These are phyloP conservation scores for Leptodactylus fallax DNA, from an alignment of 2,797 vertebrate genomes.

Conservation along the genomic window DNA sequence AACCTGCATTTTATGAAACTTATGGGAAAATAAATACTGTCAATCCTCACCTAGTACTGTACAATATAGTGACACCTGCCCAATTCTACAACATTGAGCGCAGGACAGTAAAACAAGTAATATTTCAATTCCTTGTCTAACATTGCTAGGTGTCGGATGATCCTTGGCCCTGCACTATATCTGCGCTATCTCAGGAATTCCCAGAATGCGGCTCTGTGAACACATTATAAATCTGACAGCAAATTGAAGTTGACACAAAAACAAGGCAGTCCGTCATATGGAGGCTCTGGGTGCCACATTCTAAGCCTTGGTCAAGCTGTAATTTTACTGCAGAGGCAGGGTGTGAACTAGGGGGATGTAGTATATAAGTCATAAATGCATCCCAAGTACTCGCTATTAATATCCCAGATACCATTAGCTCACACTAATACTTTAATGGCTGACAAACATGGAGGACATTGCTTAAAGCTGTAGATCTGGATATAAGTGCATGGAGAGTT, in stretches of 20 bases:
- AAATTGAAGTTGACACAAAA: conserved; percentile 21
- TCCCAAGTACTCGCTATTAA: not conserved
- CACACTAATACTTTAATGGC: not conserved
- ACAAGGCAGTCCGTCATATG: conserved; percentile 1
- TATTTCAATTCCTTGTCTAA: not conserved
- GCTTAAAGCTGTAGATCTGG: not conserved
- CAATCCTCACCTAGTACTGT: too few species aligned
- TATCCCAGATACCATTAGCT: too few species aligned
- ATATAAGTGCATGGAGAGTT: not conserved
- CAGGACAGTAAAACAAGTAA: conserved; percentile 20
- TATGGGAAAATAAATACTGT: too few species aligned
- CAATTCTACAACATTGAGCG: conserved; percentile 2
- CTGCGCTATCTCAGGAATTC: conserved; percentile 47
- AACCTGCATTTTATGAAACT: too few species aligned
- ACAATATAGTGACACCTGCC: not conserved
- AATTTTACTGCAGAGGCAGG: not conserved
- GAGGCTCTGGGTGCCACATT: conserved; percentile 16
- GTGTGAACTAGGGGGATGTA: not conserved
- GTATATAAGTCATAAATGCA: not conserved
- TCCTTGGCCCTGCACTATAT: conserved; percentile 24
- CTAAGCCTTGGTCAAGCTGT: conserved; percentile 19
- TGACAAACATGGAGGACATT: conserved; percentile 1
- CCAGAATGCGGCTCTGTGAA: conserved; percentile 53
- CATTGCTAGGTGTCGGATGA: conserved; percentile 11
- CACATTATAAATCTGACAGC: conserved; percentile 41